Evolutionary conservation across 2,888 invertebrate genomes (phyloP).

Genomic region (Cryptocephalus moraei): DNA sequence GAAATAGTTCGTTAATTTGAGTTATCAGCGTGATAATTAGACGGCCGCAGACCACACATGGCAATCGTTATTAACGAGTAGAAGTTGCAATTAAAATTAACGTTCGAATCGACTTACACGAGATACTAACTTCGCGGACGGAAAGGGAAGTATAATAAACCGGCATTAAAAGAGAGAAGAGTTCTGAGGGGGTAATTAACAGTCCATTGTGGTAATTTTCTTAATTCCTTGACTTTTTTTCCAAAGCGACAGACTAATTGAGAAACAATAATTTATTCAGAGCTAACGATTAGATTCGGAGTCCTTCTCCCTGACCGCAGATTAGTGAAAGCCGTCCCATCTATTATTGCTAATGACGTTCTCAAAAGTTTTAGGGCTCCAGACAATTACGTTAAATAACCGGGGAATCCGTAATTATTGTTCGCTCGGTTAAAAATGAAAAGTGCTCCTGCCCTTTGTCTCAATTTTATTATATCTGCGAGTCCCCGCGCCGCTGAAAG

Average conservation of each 20-base stretch:
- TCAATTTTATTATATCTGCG: slow-evolving; percentile 29
- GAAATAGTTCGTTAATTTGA: no score
- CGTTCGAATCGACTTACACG: no score
- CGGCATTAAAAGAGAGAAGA: no score
- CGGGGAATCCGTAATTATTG: slow-evolving; percentile 36
- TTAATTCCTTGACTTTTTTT: slow-evolving; percentile 23
- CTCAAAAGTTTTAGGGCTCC: slow-evolving; percentile 30
- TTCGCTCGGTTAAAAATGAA: slow-evolving; percentile 32
- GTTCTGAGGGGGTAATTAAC: no score
- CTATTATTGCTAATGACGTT: slow-evolving; percentile 38
- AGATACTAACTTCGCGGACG: no score
- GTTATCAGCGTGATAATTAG: no score
- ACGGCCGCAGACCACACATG: no score
- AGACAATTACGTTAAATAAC: slow-evolving; percentile 37
- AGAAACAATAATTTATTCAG: slow-evolving; percentile 38
- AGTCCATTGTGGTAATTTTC: slow-evolving; percentile 16
- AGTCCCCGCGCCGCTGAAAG: slow-evolving; percentile 28
- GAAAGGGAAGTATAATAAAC: no score
- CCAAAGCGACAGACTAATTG: slow-evolving; percentile 28
- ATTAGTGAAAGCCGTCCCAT: slow-evolving; percentile 31
- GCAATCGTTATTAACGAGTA: no score
- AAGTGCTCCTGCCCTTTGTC: slow-evolving; percentile 29
- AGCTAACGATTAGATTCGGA: slow-evolving; percentile 29
- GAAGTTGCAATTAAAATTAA: no score
- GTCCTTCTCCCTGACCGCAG: slow-evolving; percentile 26